These are phyloP conservation scores for Kryptolebias ocellatus DNA, from an alignment of 2,797 vertebrate genomes.

Conservation along the genomic window DNA sequence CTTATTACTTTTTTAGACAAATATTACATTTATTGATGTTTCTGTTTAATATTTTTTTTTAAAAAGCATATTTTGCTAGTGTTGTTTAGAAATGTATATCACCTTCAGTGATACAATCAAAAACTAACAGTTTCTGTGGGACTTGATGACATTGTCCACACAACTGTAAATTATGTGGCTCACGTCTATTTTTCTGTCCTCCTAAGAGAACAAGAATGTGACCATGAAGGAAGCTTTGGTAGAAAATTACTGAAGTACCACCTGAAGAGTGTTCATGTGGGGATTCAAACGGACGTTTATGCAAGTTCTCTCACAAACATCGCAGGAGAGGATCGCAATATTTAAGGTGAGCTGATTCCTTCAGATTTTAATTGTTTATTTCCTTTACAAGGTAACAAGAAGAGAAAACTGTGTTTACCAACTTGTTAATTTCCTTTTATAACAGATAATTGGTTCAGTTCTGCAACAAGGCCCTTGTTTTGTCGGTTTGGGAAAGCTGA, in stretches of 20 bases:
- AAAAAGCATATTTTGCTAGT: background rate
- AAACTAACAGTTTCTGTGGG: background rate
- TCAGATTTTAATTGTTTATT: background rate
- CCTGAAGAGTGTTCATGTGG: background rate
- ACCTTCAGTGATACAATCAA: background rate
- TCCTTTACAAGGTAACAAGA: background rate
- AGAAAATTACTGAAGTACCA: constrained; percentile 26
- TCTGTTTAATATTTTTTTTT: too few species aligned
- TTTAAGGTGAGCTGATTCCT: constrained; percentile 4
- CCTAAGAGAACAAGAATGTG: constrained; percentile 27
- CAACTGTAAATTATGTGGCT: constrained; percentile 7
- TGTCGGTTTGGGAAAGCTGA: background rate
- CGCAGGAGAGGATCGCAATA: background rate
- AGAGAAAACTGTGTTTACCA: background rate
- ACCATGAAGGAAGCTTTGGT: background rate
- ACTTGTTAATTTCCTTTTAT: constrained; percentile 13
- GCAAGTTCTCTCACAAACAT: constrained; percentile 11
- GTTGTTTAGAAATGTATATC: background rate
- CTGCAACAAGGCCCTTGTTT: background rate
- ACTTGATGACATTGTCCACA: background rate
- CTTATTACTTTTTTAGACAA: background rate
- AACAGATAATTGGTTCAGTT: background rate
- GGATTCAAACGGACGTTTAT: constrained; percentile 25
- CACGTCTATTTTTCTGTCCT: constrained; percentile 1
- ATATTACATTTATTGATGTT: too few species aligned